Evolutionary conservation across 1,140 invertebrate genomes (phyloP).

Genomic region (Neotoxoptera formosana): DNA sequence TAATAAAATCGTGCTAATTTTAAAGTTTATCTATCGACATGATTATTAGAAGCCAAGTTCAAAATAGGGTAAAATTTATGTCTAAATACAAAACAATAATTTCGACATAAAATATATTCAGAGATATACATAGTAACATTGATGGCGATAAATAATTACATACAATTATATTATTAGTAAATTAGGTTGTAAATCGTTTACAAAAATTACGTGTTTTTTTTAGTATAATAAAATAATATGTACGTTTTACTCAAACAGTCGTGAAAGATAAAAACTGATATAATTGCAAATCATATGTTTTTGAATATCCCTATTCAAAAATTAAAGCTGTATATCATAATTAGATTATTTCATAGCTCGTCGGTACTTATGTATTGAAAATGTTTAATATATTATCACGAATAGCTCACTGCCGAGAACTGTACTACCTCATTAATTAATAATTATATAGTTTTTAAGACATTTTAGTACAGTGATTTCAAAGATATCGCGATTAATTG

Average conservation of each 20-base stretch:
- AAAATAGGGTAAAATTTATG: background rate
- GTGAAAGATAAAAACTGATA: background rate
- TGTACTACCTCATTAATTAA: background rate
- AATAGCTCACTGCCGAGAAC: background rate
- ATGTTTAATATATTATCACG: background rate
- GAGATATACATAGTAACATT: background rate
- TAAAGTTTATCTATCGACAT: background rate
- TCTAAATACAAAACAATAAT: background rate
- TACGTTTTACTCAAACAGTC: background rate
- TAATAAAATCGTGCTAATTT: background rate
- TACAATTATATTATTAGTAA: background rate
- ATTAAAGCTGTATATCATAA: background rate
- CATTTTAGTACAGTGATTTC: too few species aligned
- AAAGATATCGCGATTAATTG: background rate
- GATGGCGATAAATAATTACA: background rate
- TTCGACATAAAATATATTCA: background rate
- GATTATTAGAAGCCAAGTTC: background rate
- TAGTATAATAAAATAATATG: too few species aligned
- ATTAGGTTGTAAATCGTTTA: background rate
- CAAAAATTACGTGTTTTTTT: background rate
- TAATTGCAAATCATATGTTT: background rate
- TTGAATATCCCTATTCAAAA: background rate
- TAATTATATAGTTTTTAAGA: too few species aligned
- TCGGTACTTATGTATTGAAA: background rate
- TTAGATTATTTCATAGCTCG: background rate